Evolutionary conservation across 2,888 invertebrate species (phyloP), one percentile per base, ranked within the genome.

Genomic region (Amaurobius ferox): DNA sequence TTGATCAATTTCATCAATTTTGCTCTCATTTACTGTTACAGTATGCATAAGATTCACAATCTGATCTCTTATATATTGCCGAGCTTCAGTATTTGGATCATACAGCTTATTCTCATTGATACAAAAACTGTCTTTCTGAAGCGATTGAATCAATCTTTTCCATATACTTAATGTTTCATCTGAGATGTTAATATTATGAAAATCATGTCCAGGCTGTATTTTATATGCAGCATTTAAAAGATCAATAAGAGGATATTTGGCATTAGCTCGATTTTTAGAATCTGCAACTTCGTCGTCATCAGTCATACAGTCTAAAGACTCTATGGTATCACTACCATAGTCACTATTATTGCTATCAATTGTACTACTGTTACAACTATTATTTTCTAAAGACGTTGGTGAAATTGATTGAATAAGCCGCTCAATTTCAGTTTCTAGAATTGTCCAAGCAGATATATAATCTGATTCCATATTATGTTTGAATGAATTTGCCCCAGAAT

Each of bases 121-220:
- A 23, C 86, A 81, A 40, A 87, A 86, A 19, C 80, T 88, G 26
- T 88, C 88, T 74, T 89, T 88, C 19, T 89, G 89, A 29, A 97
- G 94, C 0, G 96, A 96, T 1, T 96, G 95, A 35, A 97, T 95
- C 76, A 97, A 91, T 90, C 96, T 95, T 89, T 95, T 95, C 90
- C 97, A 97, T 16, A 96, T 96, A 88, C 96, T 94, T 0, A 95
- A 95, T 0, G 96, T 95, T 91, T 97, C 96, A 73, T 94, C 93
- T 88, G 93, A 93, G 0, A 92, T 89, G 11, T 88, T 89, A 62
- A 91, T 89, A 62, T 73, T 70, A 9, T 64, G 61, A 6, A 85
- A 79, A 30, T 87, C 88, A 26, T 68, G 62, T 1, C 80, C 64
- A 11, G 73, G 23, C 23, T 62, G 67, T 0, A 67, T 61, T 35